phyloP scores from a whole-genome alignment of 2,113 vertebrate genomes.

The Myrmecobius fasciatus region DNA sequence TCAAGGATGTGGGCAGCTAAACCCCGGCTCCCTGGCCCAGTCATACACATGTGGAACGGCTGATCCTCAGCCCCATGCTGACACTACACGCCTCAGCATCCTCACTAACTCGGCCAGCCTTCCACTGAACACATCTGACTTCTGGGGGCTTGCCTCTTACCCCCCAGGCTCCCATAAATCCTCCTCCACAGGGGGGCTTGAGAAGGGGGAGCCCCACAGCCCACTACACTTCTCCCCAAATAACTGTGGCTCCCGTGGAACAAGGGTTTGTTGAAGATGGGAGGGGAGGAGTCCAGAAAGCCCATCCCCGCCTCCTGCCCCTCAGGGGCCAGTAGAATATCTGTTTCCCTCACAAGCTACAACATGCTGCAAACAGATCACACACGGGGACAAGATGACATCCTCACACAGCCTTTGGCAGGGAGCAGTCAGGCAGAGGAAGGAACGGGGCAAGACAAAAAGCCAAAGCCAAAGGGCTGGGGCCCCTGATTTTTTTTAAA shows the following conservation, averaged over 20 bases:
- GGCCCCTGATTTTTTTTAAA: neutral
- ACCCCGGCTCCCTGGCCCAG: neutral
- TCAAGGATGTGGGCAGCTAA: neutral
- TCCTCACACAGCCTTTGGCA: neutral
- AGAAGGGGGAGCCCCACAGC: no score
- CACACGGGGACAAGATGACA: neutral
- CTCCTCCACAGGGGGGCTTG: neutral
- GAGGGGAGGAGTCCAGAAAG: neutral
- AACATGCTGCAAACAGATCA: neutral
- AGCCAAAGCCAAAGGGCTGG: neutral
- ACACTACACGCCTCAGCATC: neutral
- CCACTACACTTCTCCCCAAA: no score
- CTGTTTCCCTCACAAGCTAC: neutral
- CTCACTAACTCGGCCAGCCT: neutral
- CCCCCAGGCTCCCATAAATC: neutral
- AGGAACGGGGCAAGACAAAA: neutral
- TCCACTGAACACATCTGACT: neutral
- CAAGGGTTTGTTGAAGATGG: no score
- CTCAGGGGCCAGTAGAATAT: neutral
- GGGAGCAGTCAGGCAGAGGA: conserved; percentile 19
- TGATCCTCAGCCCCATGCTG: neutral
- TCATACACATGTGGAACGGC: no score
- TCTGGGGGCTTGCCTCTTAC: neutral
- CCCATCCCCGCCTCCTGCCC: neutral
- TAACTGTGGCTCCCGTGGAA: no score